Conservation (phyloP, 2,888 invertebrate species). For the Iselma pallidipennis region DNA sequence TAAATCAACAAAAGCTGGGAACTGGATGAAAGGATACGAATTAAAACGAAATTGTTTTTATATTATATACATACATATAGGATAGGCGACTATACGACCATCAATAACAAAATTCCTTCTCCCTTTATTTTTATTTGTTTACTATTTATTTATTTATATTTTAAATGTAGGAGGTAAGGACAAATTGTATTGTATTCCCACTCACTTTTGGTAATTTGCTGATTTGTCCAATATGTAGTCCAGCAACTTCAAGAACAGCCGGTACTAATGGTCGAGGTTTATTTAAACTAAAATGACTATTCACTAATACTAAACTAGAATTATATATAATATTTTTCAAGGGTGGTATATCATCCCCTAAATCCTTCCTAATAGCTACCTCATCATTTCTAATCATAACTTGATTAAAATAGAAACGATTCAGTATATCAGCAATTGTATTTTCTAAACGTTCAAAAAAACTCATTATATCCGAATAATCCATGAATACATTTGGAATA, state of each 20-base stretch:
- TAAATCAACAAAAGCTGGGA: too few species aligned
- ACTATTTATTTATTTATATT: too few species aligned
- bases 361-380: constrained; percentile 32
- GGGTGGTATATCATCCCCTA: constrained; percentile 39
- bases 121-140: too few species aligned
- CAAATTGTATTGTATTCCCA: too few species aligned
- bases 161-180: too few species aligned
- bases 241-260: constrained; percentile 59
- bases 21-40: too few species aligned
- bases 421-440: constrained; percentile 26
- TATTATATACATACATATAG: too few species aligned
- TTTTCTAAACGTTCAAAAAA: constrained; percentile 44
- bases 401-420: constrained; percentile 24
- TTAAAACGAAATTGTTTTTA: too few species aligned
- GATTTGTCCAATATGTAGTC: constrained; percentile 57
- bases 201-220: constrained; percentile 37
- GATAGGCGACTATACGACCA: too few species aligned
- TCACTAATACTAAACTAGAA: constrained; percentile 55
- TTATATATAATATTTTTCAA: constrained; percentile 53
- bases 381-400: constrained; percentile 29
- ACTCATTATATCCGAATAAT: constrained; percentile 36
- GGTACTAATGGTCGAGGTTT: constrained; percentile 56
- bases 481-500: constrained; percentile 55
- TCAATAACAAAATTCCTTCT: too few species aligned
- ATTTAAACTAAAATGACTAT: constrained; percentile 56